Evolutionary conservation across 2,113 vertebrate genomes (phyloP).

Genomic region (Barbus barbus): DNA sequence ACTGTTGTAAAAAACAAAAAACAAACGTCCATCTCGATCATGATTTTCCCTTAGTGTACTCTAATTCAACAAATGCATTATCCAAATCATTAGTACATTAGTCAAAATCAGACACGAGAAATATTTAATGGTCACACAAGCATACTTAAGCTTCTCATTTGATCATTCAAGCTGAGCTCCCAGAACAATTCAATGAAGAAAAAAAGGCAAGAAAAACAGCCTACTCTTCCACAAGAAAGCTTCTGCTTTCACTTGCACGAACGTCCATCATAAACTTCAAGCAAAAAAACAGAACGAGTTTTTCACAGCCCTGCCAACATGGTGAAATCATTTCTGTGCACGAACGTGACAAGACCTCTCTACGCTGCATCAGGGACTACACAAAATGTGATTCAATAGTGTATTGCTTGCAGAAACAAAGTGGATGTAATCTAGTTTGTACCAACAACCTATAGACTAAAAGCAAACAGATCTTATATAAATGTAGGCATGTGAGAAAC

Average conservation of each 20-base stretch:
- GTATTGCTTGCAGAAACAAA: conserved; percentile 24
- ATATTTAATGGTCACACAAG: conserved; percentile 15
- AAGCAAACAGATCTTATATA: conserved; percentile 46
- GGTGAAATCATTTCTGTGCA: neutral
- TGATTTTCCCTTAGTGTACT: neutral
- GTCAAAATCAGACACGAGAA: neutral
- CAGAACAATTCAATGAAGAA: neutral
- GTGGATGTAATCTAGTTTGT: conserved; percentile 40
- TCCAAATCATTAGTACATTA: conserved; percentile 3
- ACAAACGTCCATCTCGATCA: neutral
- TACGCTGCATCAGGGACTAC: conserved; percentile 11
- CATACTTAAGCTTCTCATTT: neutral
- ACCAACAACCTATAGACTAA: conserved; percentile 37
- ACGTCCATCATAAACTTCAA: conserved; percentile 20
- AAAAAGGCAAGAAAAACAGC: neutral
- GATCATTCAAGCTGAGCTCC: conserved; percentile 3
- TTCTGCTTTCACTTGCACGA: neutral
- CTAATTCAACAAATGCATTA: neutral
- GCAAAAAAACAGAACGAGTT: neutral
- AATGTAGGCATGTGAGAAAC: neutral
- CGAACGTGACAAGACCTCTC: conserved; percentile 21
- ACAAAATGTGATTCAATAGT: conserved; percentile 38
- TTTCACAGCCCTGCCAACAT: neutral
- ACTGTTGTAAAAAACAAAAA: neutral
- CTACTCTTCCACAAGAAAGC: conserved; percentile 8